These are phyloP conservation scores for Perodicticus potto DNA, from an alignment of 2,797 vertebrate species.

Conservation along the genomic window DNA sequence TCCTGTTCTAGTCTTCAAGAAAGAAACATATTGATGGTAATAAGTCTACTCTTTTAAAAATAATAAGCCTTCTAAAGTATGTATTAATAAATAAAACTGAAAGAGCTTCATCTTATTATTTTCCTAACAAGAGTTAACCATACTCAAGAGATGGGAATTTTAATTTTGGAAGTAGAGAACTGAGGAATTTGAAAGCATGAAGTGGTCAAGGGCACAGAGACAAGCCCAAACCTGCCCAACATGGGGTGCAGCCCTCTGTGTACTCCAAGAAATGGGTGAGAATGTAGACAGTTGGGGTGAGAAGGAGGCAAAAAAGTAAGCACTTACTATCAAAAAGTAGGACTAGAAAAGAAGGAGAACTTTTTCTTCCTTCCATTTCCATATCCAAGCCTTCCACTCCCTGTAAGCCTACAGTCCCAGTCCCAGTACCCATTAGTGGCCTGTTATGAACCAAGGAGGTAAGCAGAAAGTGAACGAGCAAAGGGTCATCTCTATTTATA, in stretches of 20 bases:
- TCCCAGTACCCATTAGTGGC: too few species aligned
- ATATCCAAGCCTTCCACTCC: fast-evolving
- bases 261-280: not conserved
- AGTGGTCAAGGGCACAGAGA: not conserved
- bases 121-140: not conserved
- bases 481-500: too few species aligned
- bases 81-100: not conserved
- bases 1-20: not conserved
- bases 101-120: not conserved
- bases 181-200: not conserved
- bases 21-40: not conserved
- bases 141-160: not conserved
- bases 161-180: not conserved
- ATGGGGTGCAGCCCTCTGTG: not conserved
- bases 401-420: too few species aligned
- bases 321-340: not conserved
- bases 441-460: too few species aligned
- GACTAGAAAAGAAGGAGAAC: not conserved
- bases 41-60: not conserved
- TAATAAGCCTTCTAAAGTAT: not conserved
- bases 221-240: too few species aligned
- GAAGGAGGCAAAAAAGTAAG: not conserved
- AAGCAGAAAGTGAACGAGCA: too few species aligned
- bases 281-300: not conserved
- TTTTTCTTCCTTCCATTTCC: not conserved